Evolutionary conservation across 2,797 vertebrate species (phyloP).

Genomic region (Podarcis lilfordi): DNA sequence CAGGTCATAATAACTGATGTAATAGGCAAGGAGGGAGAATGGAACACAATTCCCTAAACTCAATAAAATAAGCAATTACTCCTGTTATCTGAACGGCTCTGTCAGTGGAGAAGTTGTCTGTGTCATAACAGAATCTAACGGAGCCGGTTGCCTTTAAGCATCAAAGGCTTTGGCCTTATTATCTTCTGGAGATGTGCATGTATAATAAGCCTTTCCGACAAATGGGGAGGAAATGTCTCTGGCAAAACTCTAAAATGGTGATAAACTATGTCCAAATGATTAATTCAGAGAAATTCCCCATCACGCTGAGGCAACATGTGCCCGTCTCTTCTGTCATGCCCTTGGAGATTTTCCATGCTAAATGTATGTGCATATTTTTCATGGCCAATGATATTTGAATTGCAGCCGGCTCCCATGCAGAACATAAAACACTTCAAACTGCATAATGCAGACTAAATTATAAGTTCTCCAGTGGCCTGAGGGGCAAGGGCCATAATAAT

Average conservation of each 20-base stretch:
- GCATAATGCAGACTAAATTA: conserved; percentile 98
- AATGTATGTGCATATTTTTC: conserved; percentile 99
- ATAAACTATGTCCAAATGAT: conserved; percentile 90
- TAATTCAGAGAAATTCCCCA: conserved; percentile 84
- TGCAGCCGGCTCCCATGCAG: conserved; percentile 86
- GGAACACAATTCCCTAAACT: conserved; percentile 75
- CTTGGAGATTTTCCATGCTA: conserved; percentile 94
- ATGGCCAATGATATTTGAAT: conserved; percentile 96
- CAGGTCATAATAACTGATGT: conserved; percentile 77
- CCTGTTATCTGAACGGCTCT: conserved; percentile 73
- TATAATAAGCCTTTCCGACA: conserved; percentile 84
- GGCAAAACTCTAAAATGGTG: conserved; percentile 86
- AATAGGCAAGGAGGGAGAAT: conserved; percentile 74
- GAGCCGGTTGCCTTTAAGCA: conserved; percentile 82
- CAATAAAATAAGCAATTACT: conserved; percentile 81
- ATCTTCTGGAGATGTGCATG: conserved; percentile 73
- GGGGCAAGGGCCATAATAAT: conserved; percentile 93
- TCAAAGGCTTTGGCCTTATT: conserved; percentile 79
- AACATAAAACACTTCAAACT: conserved; percentile 97
- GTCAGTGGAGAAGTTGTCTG: conserved; percentile 68
- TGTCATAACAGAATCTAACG: conserved; percentile 74
- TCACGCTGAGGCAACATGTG: conserved; percentile 87
- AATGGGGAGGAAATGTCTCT: conserved; percentile 80
- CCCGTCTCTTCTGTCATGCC: conserved; percentile 91
- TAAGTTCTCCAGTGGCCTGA: conserved; percentile 90